A percentile compares a stretch with the other conserved stretches of the same genome.
phyloP scores from a whole-genome alignment of 2,797 vertebrate genomes.

The Tapirus indicus region DNA sequence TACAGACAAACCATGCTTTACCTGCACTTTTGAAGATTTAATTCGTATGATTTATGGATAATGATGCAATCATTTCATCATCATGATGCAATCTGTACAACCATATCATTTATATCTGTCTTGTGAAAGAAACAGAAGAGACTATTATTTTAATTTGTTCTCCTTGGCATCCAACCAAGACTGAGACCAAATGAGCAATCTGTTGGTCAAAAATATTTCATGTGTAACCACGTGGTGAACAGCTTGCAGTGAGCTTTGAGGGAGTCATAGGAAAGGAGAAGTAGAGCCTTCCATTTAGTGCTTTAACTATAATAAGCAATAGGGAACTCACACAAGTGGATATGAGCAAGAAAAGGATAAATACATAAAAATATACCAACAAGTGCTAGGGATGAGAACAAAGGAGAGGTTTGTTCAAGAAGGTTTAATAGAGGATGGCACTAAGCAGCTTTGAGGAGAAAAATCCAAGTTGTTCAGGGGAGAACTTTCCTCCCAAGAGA shows the following conservation, averaged over 20 bases:
- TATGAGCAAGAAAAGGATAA: not conserved
- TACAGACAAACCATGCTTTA: not conserved
- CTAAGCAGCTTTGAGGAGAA: not conserved
- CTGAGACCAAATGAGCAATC: conserved; percentile 52
- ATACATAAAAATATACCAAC: not conserved
- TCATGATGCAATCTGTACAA: not conserved
- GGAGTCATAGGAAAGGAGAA: not conserved
- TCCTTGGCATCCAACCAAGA: conserved; percentile 28
- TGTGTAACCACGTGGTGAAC: not conserved
- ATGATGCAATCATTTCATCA: not conserved
- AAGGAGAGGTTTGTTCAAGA: not conserved
- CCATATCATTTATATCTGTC: not conserved
- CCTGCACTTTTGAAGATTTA: not conserved
- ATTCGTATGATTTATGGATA: not conserved
- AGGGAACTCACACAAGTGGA: not conserved
- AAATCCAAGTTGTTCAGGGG: not conserved
- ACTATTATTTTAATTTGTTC: conserved; percentile 26
- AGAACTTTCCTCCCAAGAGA: not conserved
- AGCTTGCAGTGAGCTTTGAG: not conserved
- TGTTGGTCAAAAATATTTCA: conserved; percentile 62
- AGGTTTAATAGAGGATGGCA: not conserved
- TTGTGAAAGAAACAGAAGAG: conserved; percentile 19
- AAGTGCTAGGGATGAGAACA: not conserved
- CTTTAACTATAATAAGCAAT: conserved; percentile 4
- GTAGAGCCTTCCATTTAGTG: not conserved